phyloP scores from a whole-genome alignment of 2,113 vertebrate genomes.

The Mandrillus leucophaeus region DNA sequence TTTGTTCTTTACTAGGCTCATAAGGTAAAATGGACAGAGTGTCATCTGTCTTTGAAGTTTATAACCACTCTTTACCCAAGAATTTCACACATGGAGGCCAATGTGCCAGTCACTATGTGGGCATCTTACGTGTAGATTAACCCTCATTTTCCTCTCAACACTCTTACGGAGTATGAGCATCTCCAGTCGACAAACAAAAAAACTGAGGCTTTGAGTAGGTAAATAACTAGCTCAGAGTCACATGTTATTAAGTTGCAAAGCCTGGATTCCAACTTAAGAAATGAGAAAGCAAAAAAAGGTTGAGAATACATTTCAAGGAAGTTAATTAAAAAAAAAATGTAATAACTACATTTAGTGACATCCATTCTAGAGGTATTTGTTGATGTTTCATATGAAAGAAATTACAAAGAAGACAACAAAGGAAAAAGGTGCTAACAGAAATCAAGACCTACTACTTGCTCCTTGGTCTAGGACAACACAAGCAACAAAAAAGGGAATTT shows the following conservation, averaged over 20 bases:
- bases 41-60: not conserved
- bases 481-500: not conserved
- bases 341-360: not conserved
- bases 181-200: slow-evolving; percentile 5
- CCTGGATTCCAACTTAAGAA: slow-evolving; percentile 21
- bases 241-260: not conserved
- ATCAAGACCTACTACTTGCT: not conserved
- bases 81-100: not conserved
- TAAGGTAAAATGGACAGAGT: not conserved
- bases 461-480: not conserved
- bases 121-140: not conserved
- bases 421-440: not conserved
- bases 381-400: slow-evolving; percentile 5
- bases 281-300: not conserved
- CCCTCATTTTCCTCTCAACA: not conserved
- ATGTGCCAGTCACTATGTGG: not conserved
- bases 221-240: not conserved
- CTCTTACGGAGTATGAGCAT: not conserved
- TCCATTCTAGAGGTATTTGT: not conserved
- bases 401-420: slow-evolving; percentile 25
- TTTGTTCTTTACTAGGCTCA: not conserved
- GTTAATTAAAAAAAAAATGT: not conserved
- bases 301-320: not conserved
- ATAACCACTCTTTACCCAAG: not conserved
- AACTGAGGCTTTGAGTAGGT: not conserved